Percentiles rank a stretch among this genome's conserved stretches.
Conservation (phyloP, 2,113 vertebrate genomes). For the Oreochromis spilurus region DNA sequence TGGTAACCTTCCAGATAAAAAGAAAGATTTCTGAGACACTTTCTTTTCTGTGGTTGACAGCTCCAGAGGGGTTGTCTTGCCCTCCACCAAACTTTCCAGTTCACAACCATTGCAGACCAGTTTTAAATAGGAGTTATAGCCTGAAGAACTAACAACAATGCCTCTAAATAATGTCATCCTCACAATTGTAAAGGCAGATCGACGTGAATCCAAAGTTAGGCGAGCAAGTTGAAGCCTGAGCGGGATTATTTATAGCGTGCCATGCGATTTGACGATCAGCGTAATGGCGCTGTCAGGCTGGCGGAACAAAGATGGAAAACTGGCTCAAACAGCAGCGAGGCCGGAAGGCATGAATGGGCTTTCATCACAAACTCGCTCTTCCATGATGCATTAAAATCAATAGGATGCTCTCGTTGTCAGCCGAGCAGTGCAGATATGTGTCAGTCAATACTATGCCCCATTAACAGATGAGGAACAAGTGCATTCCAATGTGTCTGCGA, state of each 20-base stretch:
- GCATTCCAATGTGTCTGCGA: not conserved
- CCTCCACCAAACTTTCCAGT: not conserved
- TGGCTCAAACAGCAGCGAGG: not conserved
- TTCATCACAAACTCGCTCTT: constrained; percentile 19
- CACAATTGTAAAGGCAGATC: not conserved
- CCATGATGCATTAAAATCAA: constrained; percentile 45
- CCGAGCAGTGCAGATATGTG: not conserved
- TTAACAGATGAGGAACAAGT: not conserved
- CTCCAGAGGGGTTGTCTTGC: not conserved
- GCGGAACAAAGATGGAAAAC: constrained; percentile 1
- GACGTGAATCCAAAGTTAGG: constrained; percentile 11
- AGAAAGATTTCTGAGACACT: not conserved
- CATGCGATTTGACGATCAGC: not conserved
- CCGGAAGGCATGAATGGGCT: not conserved
- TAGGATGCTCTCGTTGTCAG: constrained; percentile 34
- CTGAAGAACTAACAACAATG: not conserved
- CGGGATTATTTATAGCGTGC: constrained; percentile 1
- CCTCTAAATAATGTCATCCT: constrained; percentile 18
- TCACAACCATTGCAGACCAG: not conserved
- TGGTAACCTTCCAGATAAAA: not conserved
- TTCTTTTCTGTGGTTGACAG: not conserved
- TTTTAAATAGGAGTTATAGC: not conserved
- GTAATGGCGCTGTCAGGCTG: not conserved
- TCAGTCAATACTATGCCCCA: constrained; percentile 18
- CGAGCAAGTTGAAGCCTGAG: constrained; percentile 10